A percentile compares a stretch with the other conserved stretches of the same genome.
These are phyloP conservation scores for Budorcas taxicolor DNA, from an alignment of 2,113 vertebrate species.

Conservation along the genomic window DNA sequence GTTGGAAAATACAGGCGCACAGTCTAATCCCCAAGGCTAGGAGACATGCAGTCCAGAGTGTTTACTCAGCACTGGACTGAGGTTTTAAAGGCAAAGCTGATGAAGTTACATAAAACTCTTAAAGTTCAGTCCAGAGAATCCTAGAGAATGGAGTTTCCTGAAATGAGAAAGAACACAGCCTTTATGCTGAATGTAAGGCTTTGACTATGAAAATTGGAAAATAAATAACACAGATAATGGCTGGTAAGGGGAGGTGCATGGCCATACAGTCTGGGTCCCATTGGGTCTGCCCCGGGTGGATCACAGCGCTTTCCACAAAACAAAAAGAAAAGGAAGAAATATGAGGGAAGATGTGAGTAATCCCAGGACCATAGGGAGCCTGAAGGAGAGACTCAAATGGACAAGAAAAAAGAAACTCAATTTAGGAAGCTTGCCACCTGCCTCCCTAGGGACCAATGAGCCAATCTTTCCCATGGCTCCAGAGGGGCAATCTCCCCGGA, in stretches of 20 bases:
- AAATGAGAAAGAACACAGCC: not conserved
- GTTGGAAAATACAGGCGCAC: not conserved
- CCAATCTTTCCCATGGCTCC: not conserved
- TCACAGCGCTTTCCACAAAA: not conserved
- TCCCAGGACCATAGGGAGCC: not conserved
- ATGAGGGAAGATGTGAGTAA: not conserved
- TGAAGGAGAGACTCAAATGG: not conserved
- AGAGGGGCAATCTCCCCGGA: not conserved
- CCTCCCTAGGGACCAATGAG: not conserved
- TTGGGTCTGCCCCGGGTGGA: not conserved
- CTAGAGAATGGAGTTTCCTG: not conserved
- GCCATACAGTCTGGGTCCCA: not conserved
- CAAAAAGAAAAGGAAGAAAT: not conserved
- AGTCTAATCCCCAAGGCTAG: not conserved
- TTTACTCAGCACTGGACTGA: not conserved
- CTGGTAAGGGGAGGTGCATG: rapidly evolving
- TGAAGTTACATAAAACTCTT: not conserved
- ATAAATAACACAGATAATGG: not conserved
- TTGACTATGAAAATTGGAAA: rapidly evolving
- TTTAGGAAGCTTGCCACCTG: not conserved
- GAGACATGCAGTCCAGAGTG: not conserved
- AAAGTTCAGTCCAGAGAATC: not conserved
- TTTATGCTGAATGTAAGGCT: not conserved
- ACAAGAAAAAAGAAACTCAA: not conserved
- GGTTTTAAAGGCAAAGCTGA: not conserved